Conservation (phyloP, 2,888 invertebrate species). For the Latrodectus hesperus region DNA sequence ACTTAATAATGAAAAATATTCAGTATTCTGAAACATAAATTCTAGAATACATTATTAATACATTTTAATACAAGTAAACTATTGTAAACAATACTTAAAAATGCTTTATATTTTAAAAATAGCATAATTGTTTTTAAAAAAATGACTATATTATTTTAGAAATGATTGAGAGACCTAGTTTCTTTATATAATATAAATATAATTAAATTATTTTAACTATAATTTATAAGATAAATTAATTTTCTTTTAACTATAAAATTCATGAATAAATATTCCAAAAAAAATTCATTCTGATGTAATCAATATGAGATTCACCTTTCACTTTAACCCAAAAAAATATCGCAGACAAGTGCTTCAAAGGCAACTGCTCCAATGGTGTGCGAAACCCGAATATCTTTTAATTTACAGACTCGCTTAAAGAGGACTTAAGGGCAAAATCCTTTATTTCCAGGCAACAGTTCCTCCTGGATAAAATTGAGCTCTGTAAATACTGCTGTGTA, state of each 20-base stretch:
- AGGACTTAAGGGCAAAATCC: neutral
- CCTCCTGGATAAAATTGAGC: neutral
- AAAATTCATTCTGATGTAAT: neutral
- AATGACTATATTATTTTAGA: neutral
- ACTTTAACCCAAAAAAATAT: neutral
- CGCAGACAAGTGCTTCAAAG: neutral
- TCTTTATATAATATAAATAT: neutral
- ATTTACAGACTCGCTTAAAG: slow-evolving; percentile 9
- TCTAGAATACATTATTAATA: too few species aligned
- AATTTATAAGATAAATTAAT: neutral
- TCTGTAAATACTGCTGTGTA: slow-evolving; percentile 35
- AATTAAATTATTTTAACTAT: neutral
- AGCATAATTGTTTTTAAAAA: neutral
- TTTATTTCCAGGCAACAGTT: neutral
- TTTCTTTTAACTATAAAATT: neutral
- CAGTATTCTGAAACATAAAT: too few species aligned
- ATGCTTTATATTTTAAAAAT: neutral
- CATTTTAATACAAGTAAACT: too few species aligned
- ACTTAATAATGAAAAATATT: too few species aligned
- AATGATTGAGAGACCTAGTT: neutral
- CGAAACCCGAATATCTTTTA: slow-evolving; percentile 44
- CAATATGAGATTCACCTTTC: neutral
- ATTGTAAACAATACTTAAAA: too few species aligned
- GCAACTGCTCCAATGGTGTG: slow-evolving; percentile 26
- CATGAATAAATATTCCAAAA: neutral